Conservation (phyloP, 2,113 vertebrate species). For the Dromas ardeola region DNA sequence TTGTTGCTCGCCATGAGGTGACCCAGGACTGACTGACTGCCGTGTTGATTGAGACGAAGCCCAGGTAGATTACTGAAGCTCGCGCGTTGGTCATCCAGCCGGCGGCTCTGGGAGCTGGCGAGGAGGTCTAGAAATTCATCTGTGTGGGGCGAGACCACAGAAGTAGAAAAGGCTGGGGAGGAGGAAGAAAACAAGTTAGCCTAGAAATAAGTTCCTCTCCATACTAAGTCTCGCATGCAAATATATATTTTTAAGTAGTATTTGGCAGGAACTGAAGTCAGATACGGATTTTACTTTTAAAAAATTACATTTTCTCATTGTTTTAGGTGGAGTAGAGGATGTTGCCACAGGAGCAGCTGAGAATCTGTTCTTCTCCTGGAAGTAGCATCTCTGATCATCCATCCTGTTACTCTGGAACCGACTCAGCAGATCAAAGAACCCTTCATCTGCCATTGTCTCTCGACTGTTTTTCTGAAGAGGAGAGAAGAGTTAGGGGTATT, state of each 20-base stretch:
- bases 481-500: background rate
- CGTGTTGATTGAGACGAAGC: constrained; percentile 78
- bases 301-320: constrained; percentile 82
- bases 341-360: constrained; percentile 54
- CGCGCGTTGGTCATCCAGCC: constrained; percentile 86
- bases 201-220: background rate
- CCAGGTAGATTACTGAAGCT: constrained; percentile 83
- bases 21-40: constrained; percentile 75
- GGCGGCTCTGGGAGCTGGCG: constrained; percentile 87
- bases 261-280: background rate
- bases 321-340: constrained; percentile 73
- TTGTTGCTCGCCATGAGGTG: constrained; percentile 81
- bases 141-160: constrained; percentile 77
- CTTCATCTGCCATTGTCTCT: constrained; percentile 87
- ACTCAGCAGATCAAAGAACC: constrained; percentile 94
- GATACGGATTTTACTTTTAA: background rate
- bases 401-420: constrained; percentile 97
- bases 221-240: fast-evolving
- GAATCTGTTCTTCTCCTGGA: constrained; percentile 77
- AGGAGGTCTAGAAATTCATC: constrained; percentile 91
- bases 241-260: background rate
- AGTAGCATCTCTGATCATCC: constrained; percentile 92
- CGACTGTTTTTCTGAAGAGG: constrained; percentile 79
- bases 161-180: constrained; percentile 77
- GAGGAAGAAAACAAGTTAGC: background rate